These are phyloP conservation scores for Dioctria rufipes DNA, from an alignment of 2,888 invertebrate species.

Conservation along the genomic window DNA sequence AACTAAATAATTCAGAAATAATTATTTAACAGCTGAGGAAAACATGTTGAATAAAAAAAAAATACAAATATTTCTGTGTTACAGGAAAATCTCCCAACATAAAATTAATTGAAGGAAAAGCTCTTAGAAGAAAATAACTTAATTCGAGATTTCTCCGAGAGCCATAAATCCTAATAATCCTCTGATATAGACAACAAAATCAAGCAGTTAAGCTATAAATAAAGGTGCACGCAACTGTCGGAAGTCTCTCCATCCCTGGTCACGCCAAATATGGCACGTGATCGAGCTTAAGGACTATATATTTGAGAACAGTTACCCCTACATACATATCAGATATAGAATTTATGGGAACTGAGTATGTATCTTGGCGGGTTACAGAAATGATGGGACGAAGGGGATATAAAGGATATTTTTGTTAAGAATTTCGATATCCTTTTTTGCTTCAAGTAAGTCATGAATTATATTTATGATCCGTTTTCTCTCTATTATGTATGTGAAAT, in stretches of 20 bases:
- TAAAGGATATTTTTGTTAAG: too few species aligned
- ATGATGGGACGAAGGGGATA: too few species aligned
- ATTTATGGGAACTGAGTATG: not conserved
- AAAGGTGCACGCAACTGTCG: conserved; percentile 14
- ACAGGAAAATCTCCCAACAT: too few species aligned
- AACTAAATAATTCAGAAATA: too few species aligned
- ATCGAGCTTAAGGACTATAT: not conserved
- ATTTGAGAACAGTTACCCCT: not conserved
- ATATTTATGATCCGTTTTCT: too few species aligned
- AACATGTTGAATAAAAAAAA: too few species aligned
- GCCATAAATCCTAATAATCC: conserved; percentile 27
- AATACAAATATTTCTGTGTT: too few species aligned
- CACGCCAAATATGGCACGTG: conserved; percentile 10
- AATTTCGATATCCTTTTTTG: too few species aligned
- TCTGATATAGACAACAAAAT: conserved; percentile 16
- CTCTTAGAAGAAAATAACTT: not conserved
- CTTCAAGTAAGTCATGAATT: too few species aligned
- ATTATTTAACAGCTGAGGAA: too few species aligned
- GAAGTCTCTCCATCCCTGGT: not conserved
- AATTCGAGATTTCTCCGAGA: not conserved
- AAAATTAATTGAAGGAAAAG: too few species aligned
- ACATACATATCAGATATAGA: not conserved
- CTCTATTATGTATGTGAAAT: too few species aligned
- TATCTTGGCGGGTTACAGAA: not conserved
- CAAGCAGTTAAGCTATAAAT: conserved; percentile 5